These are phyloP conservation scores for Wasmannia auropunctata DNA, from an alignment of 1,140 invertebrate genomes.

Conservation along the genomic window DNA sequence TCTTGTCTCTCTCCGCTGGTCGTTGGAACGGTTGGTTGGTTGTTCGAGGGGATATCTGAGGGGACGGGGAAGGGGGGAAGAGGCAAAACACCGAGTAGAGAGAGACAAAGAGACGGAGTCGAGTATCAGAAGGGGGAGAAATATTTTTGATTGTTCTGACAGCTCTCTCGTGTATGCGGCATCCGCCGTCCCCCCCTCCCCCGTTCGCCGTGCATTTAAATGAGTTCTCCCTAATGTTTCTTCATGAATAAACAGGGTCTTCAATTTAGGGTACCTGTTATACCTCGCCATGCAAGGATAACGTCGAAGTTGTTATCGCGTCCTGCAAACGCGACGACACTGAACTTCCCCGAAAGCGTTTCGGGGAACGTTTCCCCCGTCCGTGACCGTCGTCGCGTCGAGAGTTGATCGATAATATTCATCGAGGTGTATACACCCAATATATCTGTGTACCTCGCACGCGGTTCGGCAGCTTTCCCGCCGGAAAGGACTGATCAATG, in stretches of 20 bases:
- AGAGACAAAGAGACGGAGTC: neutral
- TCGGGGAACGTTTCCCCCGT: slow-evolving; percentile 10
- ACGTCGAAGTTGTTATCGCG: slow-evolving; percentile 25
- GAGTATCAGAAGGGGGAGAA: slow-evolving; percentile 17
- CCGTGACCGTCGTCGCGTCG: neutral
- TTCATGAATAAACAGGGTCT: slow-evolving; percentile 28
- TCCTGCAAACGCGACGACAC: neutral
- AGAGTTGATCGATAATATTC: slow-evolving; percentile 59
- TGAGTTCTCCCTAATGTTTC: neutral
- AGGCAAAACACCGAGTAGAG: neutral
- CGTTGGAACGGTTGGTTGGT: slow-evolving; percentile 1
- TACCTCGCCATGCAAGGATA: neutral
- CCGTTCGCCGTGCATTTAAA: neutral
- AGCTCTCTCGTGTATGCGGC: neutral
- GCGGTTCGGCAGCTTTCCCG: neutral
- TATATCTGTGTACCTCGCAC: neutral
- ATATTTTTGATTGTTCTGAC: slow-evolving; percentile 36
- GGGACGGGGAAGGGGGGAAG: no score
- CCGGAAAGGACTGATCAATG: slow-evolving; percentile 59
- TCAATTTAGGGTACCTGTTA: slow-evolving; percentile 21
- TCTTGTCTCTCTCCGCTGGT: slow-evolving; percentile 47
- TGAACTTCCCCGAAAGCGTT: slow-evolving; percentile 2
- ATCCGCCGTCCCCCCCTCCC: neutral
- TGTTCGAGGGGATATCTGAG: neutral
- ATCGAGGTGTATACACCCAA: slow-evolving; percentile 22